A percentile compares a stretch with the other conserved stretches of the same genome.
Evolutionary conservation across 2,113 vertebrate genomes (phyloP).

Genomic region (Myotis yumanensis): DNA sequence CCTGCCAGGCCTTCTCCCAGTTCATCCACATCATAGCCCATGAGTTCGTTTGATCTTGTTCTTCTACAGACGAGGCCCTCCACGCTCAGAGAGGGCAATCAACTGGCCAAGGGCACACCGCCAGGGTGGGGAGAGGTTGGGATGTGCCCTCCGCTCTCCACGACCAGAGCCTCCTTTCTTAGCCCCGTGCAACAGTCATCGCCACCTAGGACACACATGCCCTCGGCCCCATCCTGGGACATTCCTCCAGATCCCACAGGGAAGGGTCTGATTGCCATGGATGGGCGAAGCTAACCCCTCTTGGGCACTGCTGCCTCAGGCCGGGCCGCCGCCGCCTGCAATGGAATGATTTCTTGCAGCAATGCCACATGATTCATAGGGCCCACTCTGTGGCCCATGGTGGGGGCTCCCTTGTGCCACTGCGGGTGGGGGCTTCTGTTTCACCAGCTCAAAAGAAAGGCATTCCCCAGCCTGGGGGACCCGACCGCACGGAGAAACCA

Average conservation of each 20-base stretch:
- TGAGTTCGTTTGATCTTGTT: background rate
- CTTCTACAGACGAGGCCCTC: background rate
- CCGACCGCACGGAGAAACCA: background rate
- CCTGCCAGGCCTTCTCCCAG: background rate
- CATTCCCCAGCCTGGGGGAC: background rate
- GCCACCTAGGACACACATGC: accelerated
- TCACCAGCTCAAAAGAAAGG: slow-evolving; percentile 37
- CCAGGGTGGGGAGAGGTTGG: background rate
- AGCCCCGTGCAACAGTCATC: background rate
- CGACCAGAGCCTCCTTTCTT: background rate
- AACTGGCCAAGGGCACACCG: background rate
- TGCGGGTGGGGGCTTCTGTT: background rate
- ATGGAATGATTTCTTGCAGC: background rate
- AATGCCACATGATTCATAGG: background rate
- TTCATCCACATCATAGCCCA: background rate
- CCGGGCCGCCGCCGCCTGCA: background rate
- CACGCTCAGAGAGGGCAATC: background rate
- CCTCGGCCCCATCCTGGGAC: background rate
- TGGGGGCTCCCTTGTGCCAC: background rate
- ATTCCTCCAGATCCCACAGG: background rate
- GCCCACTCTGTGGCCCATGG: background rate
- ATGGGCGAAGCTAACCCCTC: background rate
- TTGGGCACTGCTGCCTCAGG: background rate
- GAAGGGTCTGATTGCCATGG: background rate
- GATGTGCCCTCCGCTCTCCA: background rate